Base-by-base conservation (phyloP, 2,797 vertebrate genomes). In the Neopelma chrysocephalum region DNA sequence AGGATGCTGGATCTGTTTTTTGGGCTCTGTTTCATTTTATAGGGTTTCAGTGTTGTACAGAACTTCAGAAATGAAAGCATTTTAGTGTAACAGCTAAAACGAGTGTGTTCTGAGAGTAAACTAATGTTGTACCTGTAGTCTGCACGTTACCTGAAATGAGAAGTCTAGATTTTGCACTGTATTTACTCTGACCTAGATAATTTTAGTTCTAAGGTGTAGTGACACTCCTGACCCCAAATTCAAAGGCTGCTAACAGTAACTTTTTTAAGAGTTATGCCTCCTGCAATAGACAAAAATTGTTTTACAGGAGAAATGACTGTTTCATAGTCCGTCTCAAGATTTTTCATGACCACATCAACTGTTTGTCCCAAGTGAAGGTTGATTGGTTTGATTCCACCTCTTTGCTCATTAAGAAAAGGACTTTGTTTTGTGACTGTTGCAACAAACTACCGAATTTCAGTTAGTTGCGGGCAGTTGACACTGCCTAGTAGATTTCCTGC, bases 381-480 rank as follows among this genome's bases (percentile, higher is more conserved):
- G 36, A 3, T 61, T 66, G 9, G 3, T 66, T 34, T 5, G 2
- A 20, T 89, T 90, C 45, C 16, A 72, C 53, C 51, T 62, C 38
- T 80, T 58, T 36, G 47, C 43, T 84, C 17, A 6, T 66, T 34
- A 66, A 48, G 26, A 45, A 77, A 79, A 62, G 23, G 15, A 54
- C 13, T 82, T 70, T 40, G 15, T 34, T 81, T 71, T 61, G 38
- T 69, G 62, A 9, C 50, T 61, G 13, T 66, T 89, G n/a, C 7
- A 71, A 57, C 61, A 68, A 57, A 65, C 8, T 61, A 3, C 58
- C 0, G 1, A 21, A 40, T 81, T 61, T 87, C 11, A 22, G 26
- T 58, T 38, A 21, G 10, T 31, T 2, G 0, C 21, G 10, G 81
- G 75, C 50, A 42, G 1, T 34, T 48, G 10, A 47, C 4, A 3